Conservation (phyloP, 2,113 vertebrate species). For the Daboia siamensis region DNA sequence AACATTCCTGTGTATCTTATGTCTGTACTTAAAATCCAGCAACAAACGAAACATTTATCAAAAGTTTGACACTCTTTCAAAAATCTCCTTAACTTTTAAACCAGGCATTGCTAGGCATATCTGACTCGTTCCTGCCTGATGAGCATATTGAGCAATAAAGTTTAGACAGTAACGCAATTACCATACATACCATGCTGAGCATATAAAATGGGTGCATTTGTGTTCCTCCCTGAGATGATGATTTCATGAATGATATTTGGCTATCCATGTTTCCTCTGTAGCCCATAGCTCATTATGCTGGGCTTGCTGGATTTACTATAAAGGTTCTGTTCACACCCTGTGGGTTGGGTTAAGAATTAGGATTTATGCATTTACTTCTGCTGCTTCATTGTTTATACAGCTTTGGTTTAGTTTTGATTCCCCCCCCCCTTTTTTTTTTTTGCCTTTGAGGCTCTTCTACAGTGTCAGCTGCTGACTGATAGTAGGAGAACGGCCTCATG, state of each 20-base stretch:
- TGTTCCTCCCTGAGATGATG: constrained; percentile 57
- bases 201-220: constrained; percentile 41
- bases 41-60: constrained; percentile 18
- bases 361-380: constrained; percentile 99
- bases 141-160: constrained; percentile 46
- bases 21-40: background rate
- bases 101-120: constrained; percentile 25
- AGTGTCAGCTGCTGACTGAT: constrained; percentile 99
- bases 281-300: constrained; percentile 86
- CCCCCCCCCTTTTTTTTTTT: constrained; percentile 72
- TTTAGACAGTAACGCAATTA: constrained; percentile 36
- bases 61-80: constrained; percentile 14
- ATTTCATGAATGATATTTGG: constrained; percentile 77
- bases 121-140: constrained; percentile 18
- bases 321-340: constrained; percentile 96
- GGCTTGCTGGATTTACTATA: constrained; percentile 95
- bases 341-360: constrained; percentile 98
- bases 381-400: constrained; percentile 99
- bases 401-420: constrained; percentile 99
- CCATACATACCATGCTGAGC: constrained; percentile 38
- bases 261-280: constrained; percentile 66
- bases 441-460: constrained; percentile 99
- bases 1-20: background rate
- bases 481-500: constrained; percentile 99
- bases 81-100: constrained; percentile 26